These are phyloP conservation scores for Petaurus breviceps DNA, from an alignment of 2,113 vertebrate species.

Conservation along the genomic window DNA sequence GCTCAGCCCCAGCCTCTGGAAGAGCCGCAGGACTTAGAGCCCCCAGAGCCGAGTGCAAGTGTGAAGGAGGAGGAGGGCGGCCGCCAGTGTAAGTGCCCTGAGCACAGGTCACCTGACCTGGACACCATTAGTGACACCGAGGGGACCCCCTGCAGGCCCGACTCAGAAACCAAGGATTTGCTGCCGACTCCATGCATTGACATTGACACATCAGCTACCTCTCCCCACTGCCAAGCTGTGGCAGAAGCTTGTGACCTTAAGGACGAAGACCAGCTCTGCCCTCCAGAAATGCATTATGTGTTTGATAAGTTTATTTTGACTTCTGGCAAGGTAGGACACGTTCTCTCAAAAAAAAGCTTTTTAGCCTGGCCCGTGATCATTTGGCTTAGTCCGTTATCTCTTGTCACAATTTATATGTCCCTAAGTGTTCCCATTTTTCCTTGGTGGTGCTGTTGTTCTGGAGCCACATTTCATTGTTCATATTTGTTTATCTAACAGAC, in stretches of 20 bases:
- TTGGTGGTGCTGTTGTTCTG: slow-evolving; percentile 17
- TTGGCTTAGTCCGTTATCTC: slow-evolving; percentile 16
- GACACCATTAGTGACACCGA: slow-evolving; percentile 76
- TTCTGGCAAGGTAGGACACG: slow-evolving; percentile 93
- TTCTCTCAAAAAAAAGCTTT: slow-evolving; percentile 47
- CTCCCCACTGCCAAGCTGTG: slow-evolving; percentile 81
- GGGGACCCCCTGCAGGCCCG: slow-evolving; percentile 78
- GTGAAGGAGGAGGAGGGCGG: slow-evolving; percentile 66
- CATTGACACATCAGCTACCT: slow-evolving; percentile 86
- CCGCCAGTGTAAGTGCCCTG: slow-evolving; percentile 77
- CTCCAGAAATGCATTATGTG: slow-evolving; percentile 92
- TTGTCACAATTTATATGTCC: slow-evolving; percentile 51
- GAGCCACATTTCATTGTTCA: slow-evolving; percentile 25
- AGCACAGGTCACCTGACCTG: slow-evolving; percentile 71
- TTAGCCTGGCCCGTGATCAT: background rate
- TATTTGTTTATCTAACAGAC: background rate
- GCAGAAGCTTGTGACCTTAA: slow-evolving; percentile 81
- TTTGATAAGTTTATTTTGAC: slow-evolving; percentile 98
- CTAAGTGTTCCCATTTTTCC: slow-evolving; percentile 36
- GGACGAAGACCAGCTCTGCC: slow-evolving; percentile 79
- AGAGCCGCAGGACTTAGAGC: slow-evolving; percentile 74
- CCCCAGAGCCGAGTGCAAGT: slow-evolving; percentile 67
- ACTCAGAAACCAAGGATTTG: slow-evolving; percentile 70
- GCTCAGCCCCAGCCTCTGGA: slow-evolving; percentile 78
- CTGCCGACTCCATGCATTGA: slow-evolving; percentile 72